These are phyloP conservation scores for Mongoloraphidia duomilia DNA, from an alignment of 2,888 invertebrate species.

Conservation along the genomic window DNA sequence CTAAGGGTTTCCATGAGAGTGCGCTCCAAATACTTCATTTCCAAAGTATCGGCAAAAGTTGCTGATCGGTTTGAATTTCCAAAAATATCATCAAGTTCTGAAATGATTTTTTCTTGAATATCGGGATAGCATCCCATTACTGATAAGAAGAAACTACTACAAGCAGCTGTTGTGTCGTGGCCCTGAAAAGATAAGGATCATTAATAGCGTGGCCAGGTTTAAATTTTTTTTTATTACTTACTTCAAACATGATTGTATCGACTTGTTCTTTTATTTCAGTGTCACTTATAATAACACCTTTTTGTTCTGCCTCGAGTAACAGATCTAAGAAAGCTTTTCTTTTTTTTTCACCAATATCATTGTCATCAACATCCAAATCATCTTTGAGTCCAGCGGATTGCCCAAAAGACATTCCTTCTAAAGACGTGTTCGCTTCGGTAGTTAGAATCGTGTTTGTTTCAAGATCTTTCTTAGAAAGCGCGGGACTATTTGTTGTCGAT, in stretches of 20 bases:
- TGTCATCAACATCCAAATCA: slow-evolving; percentile 70
- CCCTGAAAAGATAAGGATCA: slow-evolving; percentile 31
- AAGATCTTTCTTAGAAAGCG: slow-evolving; percentile 24
- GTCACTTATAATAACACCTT: slow-evolving; percentile 56
- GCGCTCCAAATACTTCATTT: slow-evolving; percentile 69
- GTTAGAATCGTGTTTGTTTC: slow-evolving; percentile 27
- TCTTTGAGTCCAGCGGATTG: slow-evolving; percentile 47
- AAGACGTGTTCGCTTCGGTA: slow-evolving; percentile 26
- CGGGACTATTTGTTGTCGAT: slow-evolving; percentile 33
- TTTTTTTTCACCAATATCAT: slow-evolving; percentile 68
- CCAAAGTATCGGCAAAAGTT: slow-evolving; percentile 62
- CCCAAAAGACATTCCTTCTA: slow-evolving; percentile 48
- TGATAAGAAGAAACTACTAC: slow-evolving; percentile 74
- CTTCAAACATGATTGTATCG: slow-evolving; percentile 82
- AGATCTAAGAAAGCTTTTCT: slow-evolving; percentile 79
- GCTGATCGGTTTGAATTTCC: slow-evolving; percentile 62
- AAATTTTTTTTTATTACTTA: slow-evolving; percentile 18
- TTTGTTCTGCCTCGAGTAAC: slow-evolving; percentile 71
- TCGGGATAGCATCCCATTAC: slow-evolving; percentile 68
- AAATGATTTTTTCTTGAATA: slow-evolving; percentile 59
- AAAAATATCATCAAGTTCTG: slow-evolving; percentile 61
- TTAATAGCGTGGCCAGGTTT: too few relatives aligned
- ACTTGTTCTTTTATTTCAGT: slow-evolving; percentile 76
- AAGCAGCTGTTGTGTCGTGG: slow-evolving; percentile 74
- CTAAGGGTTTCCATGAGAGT: slow-evolving; percentile 64